Base-by-base conservation (phyloP, 1,140 invertebrate species). In the Lineus longissimus region DNA sequence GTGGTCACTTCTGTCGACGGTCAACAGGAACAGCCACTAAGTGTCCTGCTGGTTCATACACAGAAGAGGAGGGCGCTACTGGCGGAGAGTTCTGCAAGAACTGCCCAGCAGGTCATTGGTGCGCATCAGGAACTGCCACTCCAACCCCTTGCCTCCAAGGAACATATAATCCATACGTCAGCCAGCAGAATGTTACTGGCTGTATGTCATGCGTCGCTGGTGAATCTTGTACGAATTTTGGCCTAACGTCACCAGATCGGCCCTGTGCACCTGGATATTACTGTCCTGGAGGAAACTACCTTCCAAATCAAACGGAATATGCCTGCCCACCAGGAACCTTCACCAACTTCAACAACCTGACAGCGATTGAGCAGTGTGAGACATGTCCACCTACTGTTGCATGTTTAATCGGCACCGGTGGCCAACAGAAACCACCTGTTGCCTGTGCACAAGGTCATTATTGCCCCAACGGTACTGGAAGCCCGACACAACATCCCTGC, bases 201-300 rank as follows among this genome's bases (percentile, higher is more conserved):
- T 79, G 77, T 62, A 57, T 47, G 6, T 54, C 67, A 2, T 80
- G 78, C 64, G 69, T 68, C n/a, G 64, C 75, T 13, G 78, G 76
- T 25, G 58, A 61, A 25, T 72, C 78, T 15, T 80, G 78, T 64
- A 78, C 76, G 17, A 64, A 64, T 15, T 64, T 66, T 54, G 76
- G 70, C 6, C 66, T 80, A 0, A 69, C 76, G 1, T 63, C 70
- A 59, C 73, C 78, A 19, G 68, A 80, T 61, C 69, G 67, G 27
- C 70, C 70, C 1, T 80, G 78, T 59, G 69, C 69, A n/a, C 74
- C 74, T 17, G 78, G 78, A 1, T 76, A 78, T 63, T 80, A 77
- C 64, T 80, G 78, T 45, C 74, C 74, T 0, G 72, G 68, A 13
- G 73, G 71, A n/a, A 79, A 76, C 47, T 59, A 69, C 45, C 66